Percentiles rank a stretch among this genome's conserved stretches.
Conservation (phyloP, 2,888 invertebrate species). For the Hirtodrosophila duncani region DNA sequence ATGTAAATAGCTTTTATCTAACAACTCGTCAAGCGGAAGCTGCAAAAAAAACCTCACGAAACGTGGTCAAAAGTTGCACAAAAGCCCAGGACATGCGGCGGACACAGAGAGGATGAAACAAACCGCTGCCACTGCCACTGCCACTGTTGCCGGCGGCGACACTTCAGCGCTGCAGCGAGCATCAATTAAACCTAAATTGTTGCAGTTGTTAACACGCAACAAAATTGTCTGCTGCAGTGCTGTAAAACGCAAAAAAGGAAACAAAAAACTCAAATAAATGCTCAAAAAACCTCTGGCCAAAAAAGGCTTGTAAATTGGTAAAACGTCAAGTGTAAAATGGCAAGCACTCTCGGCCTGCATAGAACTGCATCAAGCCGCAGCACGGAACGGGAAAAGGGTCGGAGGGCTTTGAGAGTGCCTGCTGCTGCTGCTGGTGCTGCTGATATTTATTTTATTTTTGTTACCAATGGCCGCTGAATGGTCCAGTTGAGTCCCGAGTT, state of each 20-base stretch:
- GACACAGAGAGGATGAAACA: conserved; percentile 4
- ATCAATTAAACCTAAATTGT: conserved; percentile 73
- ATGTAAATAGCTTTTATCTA: conserved; percentile 73
- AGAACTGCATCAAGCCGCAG: conserved; percentile 59
- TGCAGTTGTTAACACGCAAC: conserved; percentile 73
- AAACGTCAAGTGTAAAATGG: conserved; percentile 65
- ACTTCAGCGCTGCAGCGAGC: conserved; percentile 64
- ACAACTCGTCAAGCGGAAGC: conserved; percentile 70
- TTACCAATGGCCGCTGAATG: conserved; percentile 9
- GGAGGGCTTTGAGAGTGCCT: conserved; percentile 32
- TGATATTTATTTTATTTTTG: conserved; percentile 49
- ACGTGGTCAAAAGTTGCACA: conserved; percentile 51
- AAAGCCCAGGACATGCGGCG: conserved; percentile 25
- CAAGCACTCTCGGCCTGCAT: conserved; percentile 27
- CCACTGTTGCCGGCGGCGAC: conserved; percentile 49
- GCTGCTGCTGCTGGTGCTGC: conserved; percentile 35
- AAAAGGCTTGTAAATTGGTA: conserved; percentile 49
- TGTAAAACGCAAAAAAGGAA: conserved; percentile 42
- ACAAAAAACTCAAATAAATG: conserved; percentile 13
- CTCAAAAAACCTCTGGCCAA: conserved; percentile 7
- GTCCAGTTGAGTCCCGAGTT: conserved; percentile 17
- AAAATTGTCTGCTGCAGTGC: conserved; percentile 70
- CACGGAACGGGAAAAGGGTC: conserved; percentile 1
- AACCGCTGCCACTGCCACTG: conserved; percentile 8
- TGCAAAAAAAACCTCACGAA: conserved; percentile 31